phyloP scores from a whole-genome alignment of 1,140 invertebrate genomes.

The Drosophila sproati region DNA sequence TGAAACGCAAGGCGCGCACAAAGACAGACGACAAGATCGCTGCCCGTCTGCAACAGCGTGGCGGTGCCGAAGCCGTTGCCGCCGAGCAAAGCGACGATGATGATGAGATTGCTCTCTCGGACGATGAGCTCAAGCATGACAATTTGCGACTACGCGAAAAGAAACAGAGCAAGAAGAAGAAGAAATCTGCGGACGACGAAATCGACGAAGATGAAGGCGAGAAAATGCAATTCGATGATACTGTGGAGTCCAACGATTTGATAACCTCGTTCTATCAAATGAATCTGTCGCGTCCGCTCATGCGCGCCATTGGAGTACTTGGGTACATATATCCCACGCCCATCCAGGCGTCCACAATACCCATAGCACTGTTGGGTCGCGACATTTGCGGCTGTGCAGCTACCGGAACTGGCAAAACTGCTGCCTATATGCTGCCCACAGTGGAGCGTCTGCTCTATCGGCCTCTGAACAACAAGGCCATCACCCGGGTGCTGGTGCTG shows the following conservation, averaged over 20 bases:
- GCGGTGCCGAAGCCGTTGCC: slow-evolving; percentile 85
- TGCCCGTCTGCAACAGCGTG: slow-evolving; percentile 85
- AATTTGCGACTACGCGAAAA: slow-evolving; percentile 87
- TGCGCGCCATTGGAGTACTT: slow-evolving; percentile 94
- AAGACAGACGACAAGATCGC: slow-evolving; percentile 93
- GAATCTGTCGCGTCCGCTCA: slow-evolving; percentile 95
- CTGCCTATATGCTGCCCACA: slow-evolving; percentile 99
- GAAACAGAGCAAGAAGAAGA: slow-evolving; percentile 86
- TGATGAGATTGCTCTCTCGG: slow-evolving; percentile 86
- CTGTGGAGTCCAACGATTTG: slow-evolving; percentile 88
- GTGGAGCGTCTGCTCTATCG: slow-evolving; percentile 96
- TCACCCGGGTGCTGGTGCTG: slow-evolving; percentile 95
- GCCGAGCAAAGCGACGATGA: slow-evolving; percentile 74
- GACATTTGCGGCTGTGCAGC: slow-evolving; percentile 86
- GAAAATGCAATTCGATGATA: slow-evolving; percentile 91
- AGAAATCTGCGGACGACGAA: slow-evolving; percentile 84
- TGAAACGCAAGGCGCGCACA: slow-evolving; percentile 91
- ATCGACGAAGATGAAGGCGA: slow-evolving; percentile 86
- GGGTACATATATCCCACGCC: slow-evolving; percentile 98
- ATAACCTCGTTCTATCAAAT: slow-evolving; percentile 95
- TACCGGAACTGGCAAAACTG: slow-evolving; percentile 99
- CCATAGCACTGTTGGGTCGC: slow-evolving; percentile 93
- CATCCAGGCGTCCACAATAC: slow-evolving; percentile 97
- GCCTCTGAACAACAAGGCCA: slow-evolving; percentile 86
- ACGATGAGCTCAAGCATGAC: slow-evolving; percentile 90